Base-by-base conservation (phyloP, 1,140 invertebrate species). In the Heliconius eleuchia region DNA sequence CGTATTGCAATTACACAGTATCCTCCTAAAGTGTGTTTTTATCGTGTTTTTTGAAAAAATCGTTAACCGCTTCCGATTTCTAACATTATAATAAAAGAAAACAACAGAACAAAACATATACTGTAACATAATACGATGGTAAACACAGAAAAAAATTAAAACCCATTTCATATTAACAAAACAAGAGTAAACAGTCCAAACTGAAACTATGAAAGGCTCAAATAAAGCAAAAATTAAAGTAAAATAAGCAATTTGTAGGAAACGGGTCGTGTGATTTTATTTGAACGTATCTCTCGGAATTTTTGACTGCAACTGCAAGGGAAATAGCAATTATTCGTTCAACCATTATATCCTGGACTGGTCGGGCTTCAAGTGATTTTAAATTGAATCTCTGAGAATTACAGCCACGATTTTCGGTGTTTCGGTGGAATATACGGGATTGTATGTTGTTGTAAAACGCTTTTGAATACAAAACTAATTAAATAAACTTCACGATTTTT, bases 381-480 rank as follows among this genome's bases (percentile, higher is more conserved):
- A 90, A 89, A 91, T 91, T 90, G 90, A 90, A 91, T 91, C 85
- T 86, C 83, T 72, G 76, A 85, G 87, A 88, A 90, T 88, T 88
- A 90, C 89, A 84, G 76, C 83, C 85, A 86, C 88, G 84, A 87
- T 89, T 89, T 89, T 87, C 83, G 82, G 82, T 81, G 80, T 80
- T 66, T 73, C 71, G 75, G 23, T 71, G 50, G 77, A 82, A 83
- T 76, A 84, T 87, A 87, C 78, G 84, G 78, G 27, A 0, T 23
- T 27, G 60, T 66, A 66, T 66, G 9, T 27, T 18, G 23, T 11
- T 19, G 50, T 52, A 6, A 52, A 52, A 52, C 50, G 50, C 50
- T 52, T 52, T 52, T 19, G 50, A 18, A 5, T 7, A 18, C 16
- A 52, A 52, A 19, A 52, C 1, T 46, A 46, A 46, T 46, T 16